Percentiles rank a stretch among this genome's conserved stretches.
Evolutionary conservation across 2,113 vertebrate species (phyloP).

Genomic region (Rana temporaria): DNA sequence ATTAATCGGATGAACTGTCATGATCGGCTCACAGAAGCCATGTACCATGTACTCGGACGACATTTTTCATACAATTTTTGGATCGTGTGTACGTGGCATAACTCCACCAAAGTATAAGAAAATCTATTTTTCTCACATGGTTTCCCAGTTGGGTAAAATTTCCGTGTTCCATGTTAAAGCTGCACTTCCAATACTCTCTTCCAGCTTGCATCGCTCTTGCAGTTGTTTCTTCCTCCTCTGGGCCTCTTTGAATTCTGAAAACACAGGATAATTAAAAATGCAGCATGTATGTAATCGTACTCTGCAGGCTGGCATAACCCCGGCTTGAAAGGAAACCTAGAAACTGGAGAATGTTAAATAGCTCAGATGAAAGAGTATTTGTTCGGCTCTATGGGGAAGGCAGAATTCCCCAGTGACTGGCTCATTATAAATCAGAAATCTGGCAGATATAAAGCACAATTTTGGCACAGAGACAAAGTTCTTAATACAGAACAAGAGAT

Average conservation of each 20-base stretch:
- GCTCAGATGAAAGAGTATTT: neutral
- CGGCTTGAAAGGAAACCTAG: no score
- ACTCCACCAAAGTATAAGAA: neutral
- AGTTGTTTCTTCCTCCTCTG: constrained; percentile 87
- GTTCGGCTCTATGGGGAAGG: neutral
- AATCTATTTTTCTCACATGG: constrained; percentile 74
- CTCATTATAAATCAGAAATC: neutral
- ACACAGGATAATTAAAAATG: neutral
- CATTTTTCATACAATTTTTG: no score
- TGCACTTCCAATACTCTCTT: constrained; percentile 87
- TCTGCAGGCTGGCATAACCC: neutral
- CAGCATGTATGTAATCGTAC: neutral
- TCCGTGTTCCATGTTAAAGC: constrained; percentile 91
- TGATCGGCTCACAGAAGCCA: no score
- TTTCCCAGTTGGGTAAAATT: constrained; percentile 90
- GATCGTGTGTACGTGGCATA: no score
- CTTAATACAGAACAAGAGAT: no score
- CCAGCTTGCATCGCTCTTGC: constrained; percentile 87
- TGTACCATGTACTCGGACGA: no score
- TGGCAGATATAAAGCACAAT: neutral
- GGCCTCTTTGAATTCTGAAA: constrained; percentile 86
- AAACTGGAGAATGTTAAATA: neutral
- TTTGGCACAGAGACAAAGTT: neutral
- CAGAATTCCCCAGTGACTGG: neutral
- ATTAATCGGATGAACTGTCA: no score